Percentiles rank a stretch among this genome's conserved stretches.
Evolutionary conservation across 2,888 invertebrate species (phyloP).

Genomic region (Pycnomerus fuliginosus): DNA sequence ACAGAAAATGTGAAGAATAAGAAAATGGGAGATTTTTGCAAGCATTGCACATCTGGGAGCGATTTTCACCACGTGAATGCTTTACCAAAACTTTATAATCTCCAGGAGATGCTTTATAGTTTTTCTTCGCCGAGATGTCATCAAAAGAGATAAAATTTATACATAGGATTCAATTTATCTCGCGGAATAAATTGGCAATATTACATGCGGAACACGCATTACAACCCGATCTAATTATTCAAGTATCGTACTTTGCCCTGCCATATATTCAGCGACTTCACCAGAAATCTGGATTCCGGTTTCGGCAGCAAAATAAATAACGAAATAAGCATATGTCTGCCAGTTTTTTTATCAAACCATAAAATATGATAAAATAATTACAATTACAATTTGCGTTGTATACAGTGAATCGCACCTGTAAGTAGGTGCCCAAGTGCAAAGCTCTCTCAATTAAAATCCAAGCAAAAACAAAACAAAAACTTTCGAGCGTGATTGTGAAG

Average conservation of each 20-base stretch:
- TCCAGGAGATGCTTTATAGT: constrained; percentile 14
- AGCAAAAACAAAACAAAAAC: no score
- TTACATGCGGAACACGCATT: constrained; percentile 26
- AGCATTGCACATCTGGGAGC: constrained; percentile 23
- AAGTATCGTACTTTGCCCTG: constrained; percentile 30
- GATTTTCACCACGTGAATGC: constrained; percentile 15
- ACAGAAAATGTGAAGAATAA: constrained; percentile 1
- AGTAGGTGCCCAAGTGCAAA: no score
- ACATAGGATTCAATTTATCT: constrained; percentile 15
- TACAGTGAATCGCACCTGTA: no score
- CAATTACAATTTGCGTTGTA: no score
- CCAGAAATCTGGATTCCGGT: constrained; percentile 28
- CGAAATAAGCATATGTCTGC: no score
- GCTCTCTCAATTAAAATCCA: no score
- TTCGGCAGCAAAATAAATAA: constrained; percentile 23
- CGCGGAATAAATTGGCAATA: constrained; percentile 20
- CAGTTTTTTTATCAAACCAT: no score
- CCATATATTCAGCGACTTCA: constrained; percentile 27
- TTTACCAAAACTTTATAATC: constrained; percentile 3
- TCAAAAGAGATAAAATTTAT: constrained; percentile 9
- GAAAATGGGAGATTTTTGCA: constrained; percentile 18
- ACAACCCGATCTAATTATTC: constrained; percentile 29
- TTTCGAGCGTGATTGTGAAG: no score
- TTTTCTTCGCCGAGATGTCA: constrained; percentile 12
- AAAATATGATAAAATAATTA: no score